Evolutionary conservation across 2,113 vertebrate species (phyloP), one percentile per base, ranked within the genome.

Genomic region (Bubo bubo): DNA sequence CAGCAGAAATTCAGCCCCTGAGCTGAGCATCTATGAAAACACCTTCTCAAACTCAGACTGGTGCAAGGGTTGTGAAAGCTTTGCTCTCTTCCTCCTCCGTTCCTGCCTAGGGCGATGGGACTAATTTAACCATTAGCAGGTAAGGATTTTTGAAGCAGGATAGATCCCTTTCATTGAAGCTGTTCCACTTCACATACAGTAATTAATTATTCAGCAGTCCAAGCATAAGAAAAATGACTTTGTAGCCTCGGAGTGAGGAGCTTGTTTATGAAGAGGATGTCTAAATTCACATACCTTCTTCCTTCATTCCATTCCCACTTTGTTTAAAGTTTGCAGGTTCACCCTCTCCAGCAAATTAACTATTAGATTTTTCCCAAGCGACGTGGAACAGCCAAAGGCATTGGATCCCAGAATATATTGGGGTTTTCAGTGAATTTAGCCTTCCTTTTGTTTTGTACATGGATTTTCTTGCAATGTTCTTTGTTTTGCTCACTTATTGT

Each of bases 181-280:
- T 2, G 0, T 56, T 87, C 22, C 53, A 50, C 20, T 56, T 85
- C 73, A 41, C 34, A 30, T 14, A 37, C 17, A 72, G 32, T 71
- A 82, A 93, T 71, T 77, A 81, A 87, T 94, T 81, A 80, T 85
- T 66, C 87, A 62, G 10, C 22, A 91, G 41, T 50, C 30, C 32
- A 63, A 73, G 5, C 18, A 15, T 16, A 59, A 23, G 23, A 72
- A 64, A 88, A 93, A 90, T 52, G 0, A 39, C 8, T 50, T 68
- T 94, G 26, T 52, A 75, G 43, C 49, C 58, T 72, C 41, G 37
- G n/a, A 60, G 18, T 72, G 55, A 59, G 32, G 11, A 93, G 12
- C 37, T 82, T 82, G 27, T 86, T 94, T 90, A 72, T 71, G 50
- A 93, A 70, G 49, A 79, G 6, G 17, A 67, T 68, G 62, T 56